Percentiles rank a stretch among this genome's conserved stretches.
These are phyloP conservation scores for Gordius sp. DNA, from an alignment of 2,888 invertebrate genomes.

Conservation along the genomic window DNA sequence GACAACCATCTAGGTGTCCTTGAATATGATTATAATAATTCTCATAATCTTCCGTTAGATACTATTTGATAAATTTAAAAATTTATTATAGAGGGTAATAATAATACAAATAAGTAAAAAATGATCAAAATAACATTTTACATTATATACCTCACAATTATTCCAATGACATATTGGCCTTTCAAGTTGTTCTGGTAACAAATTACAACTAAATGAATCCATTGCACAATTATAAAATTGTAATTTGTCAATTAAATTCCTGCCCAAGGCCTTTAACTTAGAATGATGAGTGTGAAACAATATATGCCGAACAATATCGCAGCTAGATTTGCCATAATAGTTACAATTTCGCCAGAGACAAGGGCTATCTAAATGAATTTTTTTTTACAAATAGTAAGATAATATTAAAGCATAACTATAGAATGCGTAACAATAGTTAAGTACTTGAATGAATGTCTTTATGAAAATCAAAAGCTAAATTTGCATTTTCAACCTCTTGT, in stretches of 20 bases:
- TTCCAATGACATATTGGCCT: background rate
- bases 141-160: background rate
- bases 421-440: background rate
- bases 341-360: background rate
- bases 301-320: background rate
- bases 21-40: too few species aligned
- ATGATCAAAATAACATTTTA: too few species aligned
- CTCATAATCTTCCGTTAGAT: too few species aligned
- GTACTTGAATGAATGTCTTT: background rate
- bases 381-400: too few species aligned
- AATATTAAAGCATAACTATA: background rate
- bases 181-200: background rate
- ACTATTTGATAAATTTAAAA: too few species aligned
- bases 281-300: background rate
- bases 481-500: background rate
- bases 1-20: too few species aligned
- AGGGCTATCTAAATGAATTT: background rate
- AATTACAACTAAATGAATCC: background rate
- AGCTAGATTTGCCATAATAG: background rate
- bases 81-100: too few species aligned
- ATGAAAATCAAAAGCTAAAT: background rate
- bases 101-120: too few species aligned
- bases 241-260: background rate
- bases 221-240: background rate
- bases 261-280: background rate